Base-by-base conservation (phyloP, 2,113 vertebrate genomes). In the Falco punctatus region DNA sequence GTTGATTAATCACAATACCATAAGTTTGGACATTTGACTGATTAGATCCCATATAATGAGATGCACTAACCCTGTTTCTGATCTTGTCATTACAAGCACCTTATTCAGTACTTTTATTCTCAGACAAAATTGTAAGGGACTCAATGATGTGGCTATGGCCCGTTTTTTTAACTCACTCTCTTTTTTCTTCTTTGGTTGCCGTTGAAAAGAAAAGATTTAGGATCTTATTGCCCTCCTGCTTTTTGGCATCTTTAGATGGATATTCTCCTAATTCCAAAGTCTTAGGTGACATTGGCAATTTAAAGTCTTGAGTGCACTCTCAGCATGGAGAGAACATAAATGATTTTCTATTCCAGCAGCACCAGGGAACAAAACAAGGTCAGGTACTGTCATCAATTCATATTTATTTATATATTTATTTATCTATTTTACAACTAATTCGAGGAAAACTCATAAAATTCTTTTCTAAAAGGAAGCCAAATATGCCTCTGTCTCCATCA, bases 341-440 rank as follows among this genome's bases (percentile, higher is more conserved):
- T 40, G 4, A 80, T 91, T 95, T 91, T 87, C 81, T 85, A n/a
- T 61, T 95, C 59, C 58, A 87, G 62, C 19, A 91, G 9, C 65
- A 81, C 11, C 35, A 87, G 54, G 22, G 32, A 87, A 92, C 18
- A 88, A 42, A 96, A 85, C 46, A 95, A 92, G 77, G 89, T 75
- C 89, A 90, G 23, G 23, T 69, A 58, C 32, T 18, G 22, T 42
- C 61, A 91, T 69, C 8, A 78, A 20, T 82, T 81, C 2, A 5
- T 46, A 48, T 66, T 61, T 46, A 32, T 72, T 67, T 77, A 32
- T 88, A 64, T 49, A 26, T 74, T 67, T 77, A 32, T 88, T 69
- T 49, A 26, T 74, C 46, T 86, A 28, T 38, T 79, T 87, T 5
- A 23, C 73, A 86, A 55, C 16, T 32, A 77, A 90, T 71, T 49